These are phyloP conservation scores for Syrmaticus mikado DNA, from an alignment of 2,113 vertebrate species.

Conservation along the genomic window DNA sequence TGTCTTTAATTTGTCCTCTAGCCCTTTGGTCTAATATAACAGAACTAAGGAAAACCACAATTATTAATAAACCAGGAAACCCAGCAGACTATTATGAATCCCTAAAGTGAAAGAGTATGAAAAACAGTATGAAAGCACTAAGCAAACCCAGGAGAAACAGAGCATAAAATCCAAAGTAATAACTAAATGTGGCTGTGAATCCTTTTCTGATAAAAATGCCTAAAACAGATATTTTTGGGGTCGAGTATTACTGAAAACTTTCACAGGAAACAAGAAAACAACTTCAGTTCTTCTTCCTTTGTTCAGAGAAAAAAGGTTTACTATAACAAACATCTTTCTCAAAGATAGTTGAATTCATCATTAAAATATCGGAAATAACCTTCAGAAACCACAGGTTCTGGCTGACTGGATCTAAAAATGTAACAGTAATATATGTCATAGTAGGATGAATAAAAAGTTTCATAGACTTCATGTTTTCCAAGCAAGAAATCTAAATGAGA, in stretches of 20 bases:
- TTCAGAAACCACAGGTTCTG: not conserved
- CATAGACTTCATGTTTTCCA: not conserved
- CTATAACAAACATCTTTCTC: not conserved
- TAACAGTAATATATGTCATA: not conserved
- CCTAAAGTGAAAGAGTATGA: not conserved
- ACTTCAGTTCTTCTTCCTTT: not conserved
- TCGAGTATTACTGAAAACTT: not conserved
- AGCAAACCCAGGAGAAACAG: not conserved
- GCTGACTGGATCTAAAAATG: not conserved
- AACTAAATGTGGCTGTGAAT: not conserved
- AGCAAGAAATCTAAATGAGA: slow-evolving; percentile 34
- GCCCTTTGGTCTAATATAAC: not conserved
- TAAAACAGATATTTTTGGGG: not conserved
- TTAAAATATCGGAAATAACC: not conserved
- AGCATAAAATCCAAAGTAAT: not conserved
- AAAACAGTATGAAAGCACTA: not conserved
- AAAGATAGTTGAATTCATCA: not conserved
- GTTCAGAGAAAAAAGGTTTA: not conserved
- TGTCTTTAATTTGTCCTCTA: not conserved
- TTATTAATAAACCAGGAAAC: not conserved
- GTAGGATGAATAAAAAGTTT: not conserved
- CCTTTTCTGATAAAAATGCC: not conserved
- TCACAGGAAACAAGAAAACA: not conserved
- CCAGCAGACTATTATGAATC: not conserved
- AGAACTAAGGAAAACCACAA: not conserved